Percentiles rank a stretch among this genome's conserved stretches.
phyloP scores from a whole-genome alignment of 2,113 vertebrate species.

The Protobothrops mucrosquamatus region DNA sequence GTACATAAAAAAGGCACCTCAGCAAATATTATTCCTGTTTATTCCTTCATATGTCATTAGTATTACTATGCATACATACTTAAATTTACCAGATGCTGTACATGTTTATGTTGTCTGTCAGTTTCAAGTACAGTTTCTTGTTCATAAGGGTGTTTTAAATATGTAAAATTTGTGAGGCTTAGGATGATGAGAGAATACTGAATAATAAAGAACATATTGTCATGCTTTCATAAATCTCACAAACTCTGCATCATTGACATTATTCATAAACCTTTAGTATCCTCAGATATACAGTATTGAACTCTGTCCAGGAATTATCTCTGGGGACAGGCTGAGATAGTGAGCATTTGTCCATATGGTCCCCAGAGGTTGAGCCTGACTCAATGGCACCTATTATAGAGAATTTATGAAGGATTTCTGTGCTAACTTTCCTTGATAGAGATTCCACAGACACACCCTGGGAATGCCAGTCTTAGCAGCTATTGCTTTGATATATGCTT shows the following conservation, averaged over 20 bases:
- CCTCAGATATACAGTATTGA: background rate
- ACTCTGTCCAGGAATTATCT: background rate
- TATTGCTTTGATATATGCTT: background rate
- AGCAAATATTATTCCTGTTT: background rate
- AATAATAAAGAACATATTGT: background rate
- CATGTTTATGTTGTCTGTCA: background rate
- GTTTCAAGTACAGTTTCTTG: background rate
- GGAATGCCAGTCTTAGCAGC: background rate
- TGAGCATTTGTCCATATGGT: background rate
- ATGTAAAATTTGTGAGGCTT: background rate
- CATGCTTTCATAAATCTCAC: background rate
- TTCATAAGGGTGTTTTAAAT: background rate
- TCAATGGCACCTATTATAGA: background rate
- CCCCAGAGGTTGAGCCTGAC: background rate
- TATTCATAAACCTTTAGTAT: background rate
- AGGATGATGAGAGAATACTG: background rate
- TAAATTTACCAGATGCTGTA: background rate
- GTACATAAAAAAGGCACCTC: background rate
- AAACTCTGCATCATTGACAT: background rate
- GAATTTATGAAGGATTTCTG: background rate
- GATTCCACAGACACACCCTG: background rate
- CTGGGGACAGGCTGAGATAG: background rate
- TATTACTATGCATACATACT: background rate
- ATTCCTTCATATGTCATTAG: background rate
- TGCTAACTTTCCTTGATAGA: background rate